These are phyloP conservation scores for Mobula birostris DNA, from an alignment of 2,113 vertebrate species.

Conservation along the genomic window DNA sequence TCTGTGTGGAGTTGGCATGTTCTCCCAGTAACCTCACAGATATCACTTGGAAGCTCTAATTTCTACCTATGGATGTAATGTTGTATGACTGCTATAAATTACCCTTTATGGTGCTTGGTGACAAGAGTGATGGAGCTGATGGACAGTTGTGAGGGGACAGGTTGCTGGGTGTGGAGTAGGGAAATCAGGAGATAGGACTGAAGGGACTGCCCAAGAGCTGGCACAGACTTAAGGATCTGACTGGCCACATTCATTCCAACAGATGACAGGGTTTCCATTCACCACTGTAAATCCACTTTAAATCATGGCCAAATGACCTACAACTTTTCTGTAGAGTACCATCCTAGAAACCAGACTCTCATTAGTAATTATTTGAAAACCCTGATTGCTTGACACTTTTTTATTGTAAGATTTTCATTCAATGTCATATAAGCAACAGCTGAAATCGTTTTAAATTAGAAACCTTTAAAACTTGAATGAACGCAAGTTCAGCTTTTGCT, in stretches of 20 bases:
- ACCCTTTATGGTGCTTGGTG: too few relatives aligned
- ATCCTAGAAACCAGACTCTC: neutral
- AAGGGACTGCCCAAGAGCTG: neutral
- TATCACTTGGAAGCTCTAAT: too few relatives aligned
- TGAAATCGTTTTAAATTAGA: neutral
- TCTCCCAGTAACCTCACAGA: too few relatives aligned
- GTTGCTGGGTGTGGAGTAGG: too few relatives aligned
- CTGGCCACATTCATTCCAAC: neutral
- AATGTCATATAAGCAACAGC: neutral
- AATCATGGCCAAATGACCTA: neutral
- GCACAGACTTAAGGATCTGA: neutral
- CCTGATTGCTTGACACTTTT: neutral
- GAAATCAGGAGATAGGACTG: too few relatives aligned
- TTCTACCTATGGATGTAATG: too few relatives aligned
- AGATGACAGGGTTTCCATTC: neutral
- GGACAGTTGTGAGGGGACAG: too few relatives aligned
- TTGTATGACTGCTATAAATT: too few relatives aligned
- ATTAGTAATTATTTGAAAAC: neutral
- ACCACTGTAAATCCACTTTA: neutral
- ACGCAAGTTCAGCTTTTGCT: neutral
- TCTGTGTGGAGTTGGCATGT: too few relatives aligned
- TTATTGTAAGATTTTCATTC: too few relatives aligned
- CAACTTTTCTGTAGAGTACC: neutral
- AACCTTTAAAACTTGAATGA: neutral
- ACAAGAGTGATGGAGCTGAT: too few relatives aligned